These are phyloP conservation scores for Macrosoma leucophasiata DNA, from an alignment of 2,888 invertebrate genomes.

Conservation along the genomic window DNA sequence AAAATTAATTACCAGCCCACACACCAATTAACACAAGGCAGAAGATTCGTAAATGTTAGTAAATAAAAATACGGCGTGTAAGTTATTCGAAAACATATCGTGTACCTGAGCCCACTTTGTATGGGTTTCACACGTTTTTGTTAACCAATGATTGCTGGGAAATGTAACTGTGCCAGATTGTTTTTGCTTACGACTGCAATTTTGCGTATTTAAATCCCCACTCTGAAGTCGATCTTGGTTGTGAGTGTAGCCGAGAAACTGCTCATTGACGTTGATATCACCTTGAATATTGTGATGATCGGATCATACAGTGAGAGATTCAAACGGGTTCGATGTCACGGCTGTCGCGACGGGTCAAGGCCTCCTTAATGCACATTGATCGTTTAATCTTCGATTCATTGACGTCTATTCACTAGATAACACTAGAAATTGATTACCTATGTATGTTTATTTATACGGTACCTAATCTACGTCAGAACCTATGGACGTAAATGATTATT, in stretches of 20 bases:
- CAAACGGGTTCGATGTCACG: slow-evolving; percentile 55
- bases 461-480: no score
- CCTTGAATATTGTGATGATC: slow-evolving; percentile 33
- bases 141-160: slow-evolving; percentile 16
- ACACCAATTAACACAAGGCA: no score
- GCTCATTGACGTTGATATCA: slow-evolving; percentile 28
- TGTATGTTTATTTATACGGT: no score
- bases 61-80: no score
- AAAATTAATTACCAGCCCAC: no score
- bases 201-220: slow-evolving; percentile 2
- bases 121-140: no score
- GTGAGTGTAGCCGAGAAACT: slow-evolving; percentile 25
- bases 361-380: slow-evolving; percentile 25
- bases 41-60: no score
- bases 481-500: no score
- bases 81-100: no score
- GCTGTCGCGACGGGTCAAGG: slow-evolving; percentile 42
- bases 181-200: slow-evolving; percentile 13
- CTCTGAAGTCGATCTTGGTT: no score
- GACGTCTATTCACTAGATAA: slow-evolving; percentile 4
- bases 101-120: no score
- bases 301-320: slow-evolving; percentile 31
- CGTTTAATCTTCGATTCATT: slow-evolving; percentile 14
- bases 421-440: slow-evolving; percentile 19
- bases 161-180: slow-evolving; percentile 19